A percentile compares a stretch with the other conserved stretches of the same genome.
phyloP scores from a whole-genome alignment of 2,113 vertebrate genomes.

The Saccopteryx leptura region DNA sequence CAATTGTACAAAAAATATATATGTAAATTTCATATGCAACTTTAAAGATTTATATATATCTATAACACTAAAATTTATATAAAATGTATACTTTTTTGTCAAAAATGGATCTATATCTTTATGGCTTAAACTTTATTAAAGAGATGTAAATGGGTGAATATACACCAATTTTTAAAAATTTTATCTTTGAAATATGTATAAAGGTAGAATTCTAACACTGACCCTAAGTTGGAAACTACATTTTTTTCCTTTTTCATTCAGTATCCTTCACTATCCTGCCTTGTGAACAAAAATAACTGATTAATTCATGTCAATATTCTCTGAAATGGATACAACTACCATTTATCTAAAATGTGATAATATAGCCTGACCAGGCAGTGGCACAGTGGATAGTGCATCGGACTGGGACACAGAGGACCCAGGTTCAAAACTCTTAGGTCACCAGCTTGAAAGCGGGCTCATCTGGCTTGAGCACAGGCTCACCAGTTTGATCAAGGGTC shows the following conservation, averaged over 20 bases:
- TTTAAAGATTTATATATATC: neutral
- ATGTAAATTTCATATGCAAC: neutral
- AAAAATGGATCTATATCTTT: neutral
- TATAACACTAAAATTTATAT: neutral
- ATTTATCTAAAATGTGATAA: neutral
- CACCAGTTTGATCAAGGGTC: too few species aligned
- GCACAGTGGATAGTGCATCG: too few species aligned
- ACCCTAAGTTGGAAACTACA: neutral
- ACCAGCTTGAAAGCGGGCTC: too few species aligned
- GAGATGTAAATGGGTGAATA: neutral
- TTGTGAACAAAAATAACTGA: neutral
- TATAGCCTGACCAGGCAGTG: neutral
- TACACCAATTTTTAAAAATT: neutral
- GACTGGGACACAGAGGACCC: too few species aligned
- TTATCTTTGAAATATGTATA: conserved; percentile 18
- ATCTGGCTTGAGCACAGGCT: too few species aligned
- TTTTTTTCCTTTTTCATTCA: neutral
- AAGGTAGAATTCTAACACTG: neutral
- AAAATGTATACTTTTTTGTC: neutral
- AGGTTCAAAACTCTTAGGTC: too few species aligned
- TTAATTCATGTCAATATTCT: neutral
- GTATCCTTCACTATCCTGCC: neutral
- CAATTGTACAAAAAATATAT: neutral
- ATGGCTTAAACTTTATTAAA: neutral
- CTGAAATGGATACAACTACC: neutral